A percentile compares a stretch with the other conserved stretches of the same genome.
These are phyloP conservation scores for Schizopygopsis pylzovi DNA, from an alignment of 2,797 vertebrate species.

Conservation along the genomic window DNA sequence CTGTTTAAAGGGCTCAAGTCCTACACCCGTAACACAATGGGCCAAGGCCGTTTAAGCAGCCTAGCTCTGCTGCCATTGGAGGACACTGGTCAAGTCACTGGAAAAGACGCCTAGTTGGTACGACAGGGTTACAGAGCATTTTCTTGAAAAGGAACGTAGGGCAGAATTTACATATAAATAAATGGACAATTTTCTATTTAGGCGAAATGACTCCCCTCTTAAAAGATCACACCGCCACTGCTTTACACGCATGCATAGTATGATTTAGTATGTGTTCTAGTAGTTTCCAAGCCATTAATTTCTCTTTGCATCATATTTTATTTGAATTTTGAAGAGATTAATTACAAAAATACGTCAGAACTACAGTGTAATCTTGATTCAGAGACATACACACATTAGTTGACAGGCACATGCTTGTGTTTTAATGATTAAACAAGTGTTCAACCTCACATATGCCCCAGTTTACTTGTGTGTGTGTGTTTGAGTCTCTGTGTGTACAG, in stretches of 20 bases:
- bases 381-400: slow-evolving; percentile 35
- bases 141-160: too few relatives aligned
- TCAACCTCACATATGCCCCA: slow-evolving; percentile 38
- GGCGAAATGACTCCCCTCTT: too few relatives aligned
- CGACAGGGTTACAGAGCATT: too few relatives aligned
- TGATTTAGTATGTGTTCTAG: slow-evolving; percentile 53
- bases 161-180: too few relatives aligned
- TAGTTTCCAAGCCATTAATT: slow-evolving; percentile 65
- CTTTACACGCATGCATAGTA: slow-evolving; percentile 14
- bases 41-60: too few relatives aligned
- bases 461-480: slow-evolving; percentile 36
- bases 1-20: too few relatives aligned
- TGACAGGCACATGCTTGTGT: slow-evolving; percentile 67
- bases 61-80: too few relatives aligned
- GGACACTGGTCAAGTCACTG: too few relatives aligned
- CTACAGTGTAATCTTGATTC: slow-evolving; percentile 18
- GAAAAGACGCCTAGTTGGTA: too few relatives aligned
- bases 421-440: slow-evolving; percentile 75
- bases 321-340: slow-evolving; percentile 49
- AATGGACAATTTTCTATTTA: too few relatives aligned
- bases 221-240: too few relatives aligned
- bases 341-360: slow-evolving; percentile 15
- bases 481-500: slow-evolving; percentile 25
- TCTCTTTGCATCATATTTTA: slow-evolving; percentile 63
- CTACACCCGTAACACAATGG: too few relatives aligned